These are phyloP conservation scores for Drosophila kambysellisi DNA, from an alignment of 2,888 invertebrate genomes.

Conservation along the genomic window DNA sequence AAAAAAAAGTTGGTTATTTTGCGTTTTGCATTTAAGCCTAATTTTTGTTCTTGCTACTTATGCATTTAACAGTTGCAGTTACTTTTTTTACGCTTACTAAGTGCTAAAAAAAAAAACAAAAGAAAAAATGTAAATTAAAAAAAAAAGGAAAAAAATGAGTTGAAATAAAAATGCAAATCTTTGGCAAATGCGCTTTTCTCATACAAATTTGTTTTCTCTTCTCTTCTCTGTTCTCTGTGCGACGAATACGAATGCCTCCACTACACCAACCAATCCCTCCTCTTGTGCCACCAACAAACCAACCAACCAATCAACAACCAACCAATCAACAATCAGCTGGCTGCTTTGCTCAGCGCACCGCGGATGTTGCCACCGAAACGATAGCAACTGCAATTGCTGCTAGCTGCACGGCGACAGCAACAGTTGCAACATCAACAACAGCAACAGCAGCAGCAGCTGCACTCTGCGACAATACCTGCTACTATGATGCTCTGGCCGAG, in stretches of 20 bases:
- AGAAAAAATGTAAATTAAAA: slow-evolving; percentile 9
- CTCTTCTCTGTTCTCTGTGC: slow-evolving; percentile 72
- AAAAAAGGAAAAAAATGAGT: slow-evolving; percentile 60
- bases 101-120: slow-evolving; percentile 34
- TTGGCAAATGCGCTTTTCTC: slow-evolving; percentile 83
- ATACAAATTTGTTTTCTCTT: slow-evolving; percentile 79
- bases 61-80: slow-evolving; percentile 38
- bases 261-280: slow-evolving; percentile 10
- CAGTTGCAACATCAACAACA: slow-evolving; percentile 7
- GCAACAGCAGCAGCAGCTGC: slow-evolving; percentile 11
- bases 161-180: slow-evolving; percentile 84
- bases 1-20: slow-evolving; percentile 14
- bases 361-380: slow-evolving; percentile 24
- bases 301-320: not conserved
- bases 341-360: slow-evolving; percentile 16
- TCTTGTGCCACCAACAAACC: slow-evolving; percentile 16
- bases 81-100: slow-evolving; percentile 32
- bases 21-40: slow-evolving; percentile 46
- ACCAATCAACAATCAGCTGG: not conserved
- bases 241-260: slow-evolving; percentile 29
- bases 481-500: slow-evolving; percentile 81
- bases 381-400: slow-evolving; percentile 14
- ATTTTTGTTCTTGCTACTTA: slow-evolving; percentile 33
- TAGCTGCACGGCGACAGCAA: slow-evolving; percentile 3
- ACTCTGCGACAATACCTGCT: slow-evolving; percentile 73